phyloP scores from a whole-genome alignment of 2,797 vertebrate species.

The Siniperca scherzeri region DNA sequence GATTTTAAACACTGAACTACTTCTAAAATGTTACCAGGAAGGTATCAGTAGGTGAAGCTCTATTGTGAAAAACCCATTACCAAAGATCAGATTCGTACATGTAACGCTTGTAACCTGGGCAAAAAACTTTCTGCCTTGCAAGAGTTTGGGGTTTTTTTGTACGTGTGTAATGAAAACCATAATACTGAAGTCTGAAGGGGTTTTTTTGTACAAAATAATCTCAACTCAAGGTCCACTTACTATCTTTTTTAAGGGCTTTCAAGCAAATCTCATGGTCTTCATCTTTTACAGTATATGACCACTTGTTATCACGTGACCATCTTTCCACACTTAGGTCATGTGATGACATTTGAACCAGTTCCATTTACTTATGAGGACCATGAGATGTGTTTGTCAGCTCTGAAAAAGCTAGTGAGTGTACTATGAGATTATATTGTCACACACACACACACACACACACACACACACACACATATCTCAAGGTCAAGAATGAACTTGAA shows the following conservation, averaged over 20 bases:
- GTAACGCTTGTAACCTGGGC: background rate
- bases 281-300: background rate
- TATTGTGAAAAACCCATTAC: background rate
- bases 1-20: background rate
- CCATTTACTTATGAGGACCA: background rate
- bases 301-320: background rate
- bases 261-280: background rate
- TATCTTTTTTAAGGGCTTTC: background rate
- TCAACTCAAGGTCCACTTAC: background rate
- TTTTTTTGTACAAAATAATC: slow-evolving; percentile 11
- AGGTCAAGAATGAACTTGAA: slow-evolving; percentile 21
- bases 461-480: background rate
- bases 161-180: too few species aligned
- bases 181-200: too few species aligned
- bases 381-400: background rate
- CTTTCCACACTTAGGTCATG: background rate
- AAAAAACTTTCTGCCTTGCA: background rate
- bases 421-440: background rate
- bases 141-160: background rate
- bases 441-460: background rate
- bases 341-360: background rate
- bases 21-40: slow-evolving; percentile 6
- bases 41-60: background rate
- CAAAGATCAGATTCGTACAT: slow-evolving; percentile 15
- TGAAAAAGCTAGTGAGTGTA: background rate